These are phyloP conservation scores for Lycaon pictus DNA, from an alignment of 2,113 vertebrate species.

Conservation along the genomic window DNA sequence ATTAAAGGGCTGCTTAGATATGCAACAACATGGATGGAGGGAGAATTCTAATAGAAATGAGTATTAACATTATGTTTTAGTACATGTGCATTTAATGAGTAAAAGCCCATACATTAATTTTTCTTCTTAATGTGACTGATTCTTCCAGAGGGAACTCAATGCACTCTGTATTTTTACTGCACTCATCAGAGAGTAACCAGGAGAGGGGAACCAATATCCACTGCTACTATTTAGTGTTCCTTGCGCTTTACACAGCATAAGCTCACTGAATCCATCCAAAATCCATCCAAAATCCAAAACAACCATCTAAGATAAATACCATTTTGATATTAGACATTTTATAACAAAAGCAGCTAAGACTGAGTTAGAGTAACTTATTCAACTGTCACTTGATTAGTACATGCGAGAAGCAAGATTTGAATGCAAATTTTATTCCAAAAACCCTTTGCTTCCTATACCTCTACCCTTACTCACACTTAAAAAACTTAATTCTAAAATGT, in stretches of 20 bases:
- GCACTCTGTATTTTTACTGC: not conserved
- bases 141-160: not conserved
- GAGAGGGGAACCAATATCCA: not conserved
- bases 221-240: not conserved
- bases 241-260: not conserved
- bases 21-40: not conserved
- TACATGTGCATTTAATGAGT: not conserved
- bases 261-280: not conserved
- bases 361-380: not conserved
- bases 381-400: not conserved
- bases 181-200: not conserved
- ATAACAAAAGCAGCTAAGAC: not conserved
- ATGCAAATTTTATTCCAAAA: conserved; percentile 39
- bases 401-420: not conserved
- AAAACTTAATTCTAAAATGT: not conserved
- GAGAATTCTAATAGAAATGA: not conserved
- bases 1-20: not conserved
- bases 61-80: not conserved
- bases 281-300: not conserved
- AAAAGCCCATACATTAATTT: not conserved
- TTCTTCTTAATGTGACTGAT: conserved; percentile 10
- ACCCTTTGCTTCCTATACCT: not conserved
- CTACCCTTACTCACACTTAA: not conserved
- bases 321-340: not conserved
- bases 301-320: not conserved